A percentile compares a stretch with the other conserved stretches of the same genome.
phyloP scores from a whole-genome alignment of 2,888 invertebrate genomes.

The Cataglyphis cursor region DNA sequence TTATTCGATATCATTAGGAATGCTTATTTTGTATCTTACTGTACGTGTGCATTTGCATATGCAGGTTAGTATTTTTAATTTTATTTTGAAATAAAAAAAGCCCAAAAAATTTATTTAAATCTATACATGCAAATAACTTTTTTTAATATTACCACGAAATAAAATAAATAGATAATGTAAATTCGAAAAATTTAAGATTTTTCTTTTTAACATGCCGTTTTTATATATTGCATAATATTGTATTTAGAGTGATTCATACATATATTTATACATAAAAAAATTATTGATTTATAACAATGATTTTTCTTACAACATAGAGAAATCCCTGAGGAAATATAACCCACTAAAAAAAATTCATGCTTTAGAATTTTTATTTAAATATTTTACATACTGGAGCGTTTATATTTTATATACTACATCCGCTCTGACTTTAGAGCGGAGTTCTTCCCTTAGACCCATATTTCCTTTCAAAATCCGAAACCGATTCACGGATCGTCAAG shows the following conservation, averaged over 20 bases:
- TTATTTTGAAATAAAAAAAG: constrained; percentile 5
- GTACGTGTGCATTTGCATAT: neutral
- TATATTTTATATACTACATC: neutral
- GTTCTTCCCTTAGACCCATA: neutral
- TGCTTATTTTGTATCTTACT: neutral
- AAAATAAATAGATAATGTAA: neutral
- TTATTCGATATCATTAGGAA: neutral
- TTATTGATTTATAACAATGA: no score
- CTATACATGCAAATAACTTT: neutral
- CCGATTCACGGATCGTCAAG: constrained; percentile 51
- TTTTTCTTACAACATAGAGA: neutral
- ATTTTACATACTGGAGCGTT: constrained; percentile 7
- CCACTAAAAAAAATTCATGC: neutral
- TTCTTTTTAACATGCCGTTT: neutral
- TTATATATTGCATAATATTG: neutral
- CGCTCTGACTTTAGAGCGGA: neutral
- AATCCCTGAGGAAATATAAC: neutral
- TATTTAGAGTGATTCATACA: neutral
- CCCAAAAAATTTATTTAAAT: neutral
- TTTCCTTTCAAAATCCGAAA: constrained; percentile 53
- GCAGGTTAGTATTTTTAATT: neutral
- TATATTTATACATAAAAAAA: neutral
- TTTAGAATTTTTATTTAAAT: constrained; percentile 24
- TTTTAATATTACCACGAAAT: neutral
- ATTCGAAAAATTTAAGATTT: neutral